Base-by-base conservation (phyloP, 1,140 invertebrate species). In the Radopholus similis region DNA sequence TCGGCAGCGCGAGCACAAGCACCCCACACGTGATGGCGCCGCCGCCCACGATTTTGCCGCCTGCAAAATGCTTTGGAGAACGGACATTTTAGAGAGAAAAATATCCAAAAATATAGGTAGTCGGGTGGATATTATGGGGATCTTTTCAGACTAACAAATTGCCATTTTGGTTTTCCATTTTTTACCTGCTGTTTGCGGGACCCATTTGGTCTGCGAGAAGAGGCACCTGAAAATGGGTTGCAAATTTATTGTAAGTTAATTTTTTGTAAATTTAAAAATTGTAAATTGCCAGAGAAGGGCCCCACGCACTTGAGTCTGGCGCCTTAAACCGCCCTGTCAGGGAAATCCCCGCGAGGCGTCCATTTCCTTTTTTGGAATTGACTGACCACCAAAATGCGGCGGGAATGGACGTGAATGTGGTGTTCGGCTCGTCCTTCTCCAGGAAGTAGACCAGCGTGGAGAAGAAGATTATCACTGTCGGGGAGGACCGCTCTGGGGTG, bases 371-470 rank as follows among this genome's bases (percentile, higher is more conserved):
- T n/a, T n/a, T 18, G 23, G 30, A 60, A 37, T 32, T 28, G 1
- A 72, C 54, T 35, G 44, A 78, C 72, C 73, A 82, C 81, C 82
- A 83, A 64, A 82, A 83, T 8, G 83, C 79, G 3, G 71, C 82
- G 34, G 82, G 82, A 51, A 83, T 84, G 30, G 78, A 82, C 49
- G 70, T 78, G 68, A 83, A 83, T 26, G 70, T 66, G 9, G 81
- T 83, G 40, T 75, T 74, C 9, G 77, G 72, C 51, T 78, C 78
- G 59, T 84, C 83, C 58, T 74, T 74, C 44, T 83, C 82, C 28
- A 83, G 71, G 53, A 83, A 84, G 64, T 84, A 83, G 9, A 83
- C 70, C 34, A 84, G 63, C 30, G 82, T 84, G 37, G 83, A 83
- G 68, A 83, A 83, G 54, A 83, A 81, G 42, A 83, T 66, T 1